Conservation (phyloP, 2,797 vertebrate species). For the Alcedo quadribrachys region DNA sequence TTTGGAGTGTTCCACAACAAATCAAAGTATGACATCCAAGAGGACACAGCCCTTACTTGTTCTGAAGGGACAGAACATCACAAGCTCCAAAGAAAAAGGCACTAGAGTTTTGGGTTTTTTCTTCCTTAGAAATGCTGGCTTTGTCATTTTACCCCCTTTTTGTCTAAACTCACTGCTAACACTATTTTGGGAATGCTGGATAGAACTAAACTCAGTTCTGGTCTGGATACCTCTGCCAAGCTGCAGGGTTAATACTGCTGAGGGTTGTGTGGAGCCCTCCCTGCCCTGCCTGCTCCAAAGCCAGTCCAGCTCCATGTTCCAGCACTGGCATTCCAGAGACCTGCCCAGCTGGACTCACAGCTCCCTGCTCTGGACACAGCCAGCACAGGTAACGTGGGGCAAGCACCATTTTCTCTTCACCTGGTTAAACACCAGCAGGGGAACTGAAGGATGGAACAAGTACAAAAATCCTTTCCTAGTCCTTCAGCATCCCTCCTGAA, state of each 20-base stretch:
- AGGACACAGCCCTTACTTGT: constrained; percentile 43
- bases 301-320: no score
- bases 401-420: not conserved
- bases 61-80: not conserved
- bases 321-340: no score
- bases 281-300: no score
- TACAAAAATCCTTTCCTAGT: not conserved
- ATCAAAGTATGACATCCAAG: not conserved
- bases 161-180: not conserved
- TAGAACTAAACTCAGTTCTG: not conserved
- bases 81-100: constrained; percentile 72
- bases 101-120: constrained; percentile 51
- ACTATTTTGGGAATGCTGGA: constrained; percentile 22
- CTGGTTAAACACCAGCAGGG: not conserved
- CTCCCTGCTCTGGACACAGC: no score
- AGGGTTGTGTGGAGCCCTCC: not conserved
- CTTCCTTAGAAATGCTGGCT: constrained; percentile 65
- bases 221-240: not conserved
- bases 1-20: not conserved
- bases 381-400: not conserved
- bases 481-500: not conserved
- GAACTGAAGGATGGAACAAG: not conserved
- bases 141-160: not conserved
- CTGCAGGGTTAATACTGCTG: not conserved
- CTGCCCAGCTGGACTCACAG: no score